Conservation (phyloP, 1,140 invertebrate species). For the Stegodyphus dumicola region DNA sequence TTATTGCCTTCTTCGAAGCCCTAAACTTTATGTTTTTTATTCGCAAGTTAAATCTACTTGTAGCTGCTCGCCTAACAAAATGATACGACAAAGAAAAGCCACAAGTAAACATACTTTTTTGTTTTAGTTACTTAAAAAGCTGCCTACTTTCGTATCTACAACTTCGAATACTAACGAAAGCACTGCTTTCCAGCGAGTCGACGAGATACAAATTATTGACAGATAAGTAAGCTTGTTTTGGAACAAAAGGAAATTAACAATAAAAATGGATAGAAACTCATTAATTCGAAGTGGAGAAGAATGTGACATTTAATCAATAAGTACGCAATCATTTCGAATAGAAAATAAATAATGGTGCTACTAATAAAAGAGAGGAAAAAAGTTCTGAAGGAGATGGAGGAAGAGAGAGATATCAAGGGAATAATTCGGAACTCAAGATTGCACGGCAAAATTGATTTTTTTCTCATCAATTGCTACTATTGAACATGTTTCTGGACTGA, state of each 20-base stretch:
- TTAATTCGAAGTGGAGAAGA: constrained; percentile 46
- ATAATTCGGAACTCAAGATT: constrained; percentile 19
- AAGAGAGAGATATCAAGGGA: constrained; percentile 35
- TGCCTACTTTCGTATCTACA: too few relatives aligned
- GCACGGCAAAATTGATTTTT: background rate
- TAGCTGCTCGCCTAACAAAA: too few relatives aligned
- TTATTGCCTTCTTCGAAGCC: too few relatives aligned
- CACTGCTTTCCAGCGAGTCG: too few relatives aligned
- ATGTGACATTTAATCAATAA: constrained; percentile 49
- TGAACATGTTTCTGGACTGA: too few relatives aligned
- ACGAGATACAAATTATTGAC: constrained; percentile 7
- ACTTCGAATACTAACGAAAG: too few relatives aligned
- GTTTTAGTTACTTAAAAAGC: too few relatives aligned
- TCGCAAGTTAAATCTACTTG: too few relatives aligned
- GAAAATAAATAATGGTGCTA: constrained; percentile 47
- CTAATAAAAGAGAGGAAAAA: constrained; percentile 36
- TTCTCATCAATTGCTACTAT: background rate
- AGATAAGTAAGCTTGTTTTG: constrained; percentile 35
- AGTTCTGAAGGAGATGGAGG: background rate
- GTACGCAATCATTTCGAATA: constrained; percentile 48
- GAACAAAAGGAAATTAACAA: constrained; percentile 52
- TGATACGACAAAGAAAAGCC: too few relatives aligned
- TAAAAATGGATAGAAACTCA: constrained; percentile 33
- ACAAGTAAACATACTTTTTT: too few relatives aligned
- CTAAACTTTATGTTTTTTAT: too few relatives aligned